These are phyloP conservation scores for Myiothlypis chrysogaster DNA, from an alignment of 2,797 vertebrate genomes.

Conservation along the genomic window DNA sequence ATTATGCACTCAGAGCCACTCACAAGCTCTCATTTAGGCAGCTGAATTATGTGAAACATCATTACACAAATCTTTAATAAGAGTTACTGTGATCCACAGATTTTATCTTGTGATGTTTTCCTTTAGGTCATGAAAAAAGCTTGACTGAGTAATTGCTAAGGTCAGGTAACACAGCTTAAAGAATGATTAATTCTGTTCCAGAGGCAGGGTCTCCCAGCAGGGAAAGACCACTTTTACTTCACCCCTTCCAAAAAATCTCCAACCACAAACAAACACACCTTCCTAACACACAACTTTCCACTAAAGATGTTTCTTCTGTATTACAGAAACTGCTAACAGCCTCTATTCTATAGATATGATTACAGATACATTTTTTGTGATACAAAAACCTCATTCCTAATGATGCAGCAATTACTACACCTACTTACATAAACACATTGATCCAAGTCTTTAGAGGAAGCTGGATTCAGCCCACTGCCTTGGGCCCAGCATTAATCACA, in stretches of 20 bases:
- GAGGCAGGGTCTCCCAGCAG: neutral
- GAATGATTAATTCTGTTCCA: neutral
- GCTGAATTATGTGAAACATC: accelerated
- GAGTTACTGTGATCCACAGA: neutral
- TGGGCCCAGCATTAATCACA: neutral
- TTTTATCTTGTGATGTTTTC: neutral
- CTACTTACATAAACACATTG: neutral
- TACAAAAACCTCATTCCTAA: neutral
- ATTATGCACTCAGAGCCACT: neutral
- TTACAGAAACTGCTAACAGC: neutral
- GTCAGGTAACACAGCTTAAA: neutral
- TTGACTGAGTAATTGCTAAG: neutral
- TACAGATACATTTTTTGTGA: neutral
- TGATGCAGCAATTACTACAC: neutral
- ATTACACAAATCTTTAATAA: neutral
- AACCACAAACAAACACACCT: neutral
- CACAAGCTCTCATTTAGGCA: neutral
- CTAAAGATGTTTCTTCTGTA: neutral
- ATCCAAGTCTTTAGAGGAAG: neutral
- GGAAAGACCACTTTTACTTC: neutral
- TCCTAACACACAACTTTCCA: neutral
- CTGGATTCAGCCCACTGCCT: neutral
- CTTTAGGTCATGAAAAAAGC: neutral
- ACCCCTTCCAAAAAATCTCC: neutral
- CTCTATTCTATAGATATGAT: neutral